Conservation (phyloP, 2,113 vertebrate species). For the Uria lomvia region DNA sequence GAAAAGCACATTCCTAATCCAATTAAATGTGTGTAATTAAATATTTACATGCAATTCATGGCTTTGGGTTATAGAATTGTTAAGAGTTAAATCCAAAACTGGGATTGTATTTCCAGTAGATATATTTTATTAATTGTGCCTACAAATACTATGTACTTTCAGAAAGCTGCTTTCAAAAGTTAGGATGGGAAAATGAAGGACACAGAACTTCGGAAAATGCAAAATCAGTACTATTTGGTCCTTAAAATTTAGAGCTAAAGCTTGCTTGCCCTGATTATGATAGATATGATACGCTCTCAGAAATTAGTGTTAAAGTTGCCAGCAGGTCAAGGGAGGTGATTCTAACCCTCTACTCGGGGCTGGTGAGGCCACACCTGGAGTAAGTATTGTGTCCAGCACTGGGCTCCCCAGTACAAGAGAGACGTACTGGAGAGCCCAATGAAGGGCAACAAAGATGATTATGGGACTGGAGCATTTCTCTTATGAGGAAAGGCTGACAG, state of each 20-base stretch:
- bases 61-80: neutral
- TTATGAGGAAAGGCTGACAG: neutral
- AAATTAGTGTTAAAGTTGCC: neutral
- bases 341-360: neutral
- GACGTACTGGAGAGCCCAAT: neutral
- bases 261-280: neutral
- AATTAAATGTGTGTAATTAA: slow-evolving; percentile 24
- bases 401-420: neutral
- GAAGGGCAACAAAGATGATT: neutral
- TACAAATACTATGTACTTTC: neutral
- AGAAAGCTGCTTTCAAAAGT: neutral
- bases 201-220: neutral
- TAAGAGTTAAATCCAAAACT: slow-evolving; percentile 13
- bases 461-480: neutral
- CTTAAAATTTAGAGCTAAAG: neutral
- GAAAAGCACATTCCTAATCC: neutral
- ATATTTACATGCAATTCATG: slow-evolving; percentile 30
- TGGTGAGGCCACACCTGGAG: neutral
- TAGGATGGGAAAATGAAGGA: neutral
- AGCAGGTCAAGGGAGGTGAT: neutral
- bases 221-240: neutral
- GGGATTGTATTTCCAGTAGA: neutral
- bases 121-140: slow-evolving; percentile 14
- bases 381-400: neutral
- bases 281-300: neutral